Evolutionary conservation across 2,113 vertebrate genomes (phyloP), one percentile per base, ranked within the genome.

Genomic region (Trinectes maculatus): DNA sequence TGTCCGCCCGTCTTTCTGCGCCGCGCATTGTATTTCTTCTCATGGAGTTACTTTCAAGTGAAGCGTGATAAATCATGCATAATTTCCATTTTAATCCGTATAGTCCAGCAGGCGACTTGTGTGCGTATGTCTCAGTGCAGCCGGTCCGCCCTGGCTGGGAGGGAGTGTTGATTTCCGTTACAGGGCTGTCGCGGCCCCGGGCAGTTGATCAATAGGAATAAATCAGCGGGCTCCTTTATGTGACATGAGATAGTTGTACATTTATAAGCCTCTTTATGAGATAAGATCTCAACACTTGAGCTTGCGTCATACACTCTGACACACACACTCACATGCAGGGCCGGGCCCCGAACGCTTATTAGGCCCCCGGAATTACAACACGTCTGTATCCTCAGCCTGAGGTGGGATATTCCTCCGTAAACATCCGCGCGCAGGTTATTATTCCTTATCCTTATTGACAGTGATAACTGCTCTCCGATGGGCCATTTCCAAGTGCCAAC

Each of bases 241-340:
- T 88, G 92, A 90, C 89, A 79, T 59, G 74, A 87, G 86, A 88
- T 88, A 89, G 89, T 90, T 86, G 89, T 91, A 91, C 90, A 89
- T 92, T 91, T 91, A 92, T 92, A 91, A 91, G 90, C 89, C 83
- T 86, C 89, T 92, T 91, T 91, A 90, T 90, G 86, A 91, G 89
- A 93, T 90, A 91, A 87, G 73, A 91, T 93, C 87, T 87, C 79
- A 85, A 85, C 89, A 89, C 88, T 87, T 88, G 80, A 90, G 90
- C 81, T 88, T 67, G 82, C 69, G 70, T 91, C 89, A 85, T 81
- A 83, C 69, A 78, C 74, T 34, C 48, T 52, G 69, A 82, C 79
- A 80, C 82, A 81, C 82, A 64, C 80, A 58, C 61, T 65, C 31
- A 15, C 61, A 80, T 51, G 44, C 62, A 34, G 59, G 51, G 28